Base-by-base conservation (phyloP, 2,888 invertebrate genomes). In the Ophion costatus region DNA sequence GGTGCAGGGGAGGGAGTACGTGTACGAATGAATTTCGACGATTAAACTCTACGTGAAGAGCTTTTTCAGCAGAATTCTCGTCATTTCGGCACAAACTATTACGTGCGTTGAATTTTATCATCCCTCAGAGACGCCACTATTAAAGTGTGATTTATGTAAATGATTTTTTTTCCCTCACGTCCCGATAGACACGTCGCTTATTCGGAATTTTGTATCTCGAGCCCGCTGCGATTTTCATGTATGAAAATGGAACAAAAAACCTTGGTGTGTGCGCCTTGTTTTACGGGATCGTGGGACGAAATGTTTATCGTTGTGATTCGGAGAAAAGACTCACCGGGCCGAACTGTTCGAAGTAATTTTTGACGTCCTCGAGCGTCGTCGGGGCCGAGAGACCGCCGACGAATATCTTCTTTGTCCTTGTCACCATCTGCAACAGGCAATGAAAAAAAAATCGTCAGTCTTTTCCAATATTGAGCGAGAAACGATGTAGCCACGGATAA, bases 331-430 rank as follows among this genome's bases (percentile, higher is more conserved):
- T 97, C 95, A 99, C 99, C 97, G 98, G 98, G 95, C 99, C 99
- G 95, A 98, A 99, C 95, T 99, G 98, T 95, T 99, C 98, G 95
- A 99, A 99, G 95, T 99, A 99, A 95, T 98, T 98, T 96, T 99
- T 99, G 94, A 99, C 99, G 95, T 99, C 99, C 95, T 99, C 99
- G 94, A 99, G 96, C 94, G 99, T 99, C 94, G 99, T 99, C 94
- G 99, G 98, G 94, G 99, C 99, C 93, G 99, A 99, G 93, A 99
- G 96, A 94, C 99, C 99, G 93, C 99, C 99, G 94, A 99, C 99
- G 96, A 99, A 99, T 95, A 99, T 99, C 96, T 99, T 99, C 97
- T 99, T 99, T 96, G 99, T 99, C 96, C 98, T 98, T 95, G 99
- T 99, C 95, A 99, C 98, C 98, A 99, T 99, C 99, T 99, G 96